These are phyloP conservation scores for Rhipidura dahli DNA, from an alignment of 2,113 vertebrate genomes.

Conservation along the genomic window DNA sequence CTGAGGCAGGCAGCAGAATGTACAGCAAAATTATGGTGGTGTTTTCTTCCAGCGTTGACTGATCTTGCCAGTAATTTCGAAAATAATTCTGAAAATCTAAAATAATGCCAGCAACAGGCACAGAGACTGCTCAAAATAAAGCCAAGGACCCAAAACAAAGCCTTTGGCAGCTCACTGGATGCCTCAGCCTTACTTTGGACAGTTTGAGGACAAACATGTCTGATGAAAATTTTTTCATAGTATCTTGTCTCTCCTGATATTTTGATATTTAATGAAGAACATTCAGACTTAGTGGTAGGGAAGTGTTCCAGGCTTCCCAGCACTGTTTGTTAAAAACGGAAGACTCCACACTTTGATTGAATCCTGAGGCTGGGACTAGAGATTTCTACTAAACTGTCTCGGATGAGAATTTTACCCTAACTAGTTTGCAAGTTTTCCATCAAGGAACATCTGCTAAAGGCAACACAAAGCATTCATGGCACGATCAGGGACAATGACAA, in stretches of 20 bases:
- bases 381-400: background rate
- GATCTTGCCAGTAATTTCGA: background rate
- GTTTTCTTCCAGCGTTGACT: background rate
- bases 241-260: background rate
- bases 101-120: background rate
- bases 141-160: background rate
- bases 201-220: background rate
- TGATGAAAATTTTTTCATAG: background rate
- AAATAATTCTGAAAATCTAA: background rate
- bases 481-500: background rate
- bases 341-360: background rate
- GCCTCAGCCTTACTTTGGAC: background rate
- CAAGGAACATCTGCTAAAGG: background rate
- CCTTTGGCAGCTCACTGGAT: background rate
- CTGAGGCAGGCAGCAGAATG: background rate
- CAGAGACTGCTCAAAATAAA: background rate
- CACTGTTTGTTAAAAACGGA: background rate
- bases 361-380: background rate
- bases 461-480: background rate
- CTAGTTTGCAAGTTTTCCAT: conserved; percentile 3
- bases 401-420: background rate
- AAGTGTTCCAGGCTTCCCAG: background rate
- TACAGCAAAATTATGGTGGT: background rate
- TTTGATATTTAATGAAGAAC: background rate
- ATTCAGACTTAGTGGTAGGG: background rate